A percentile compares a stretch with the other conserved stretches of the same genome.
These are phyloP conservation scores for Corythornis cristatus DNA, from an alignment of 2,113 vertebrate genomes.

Conservation along the genomic window DNA sequence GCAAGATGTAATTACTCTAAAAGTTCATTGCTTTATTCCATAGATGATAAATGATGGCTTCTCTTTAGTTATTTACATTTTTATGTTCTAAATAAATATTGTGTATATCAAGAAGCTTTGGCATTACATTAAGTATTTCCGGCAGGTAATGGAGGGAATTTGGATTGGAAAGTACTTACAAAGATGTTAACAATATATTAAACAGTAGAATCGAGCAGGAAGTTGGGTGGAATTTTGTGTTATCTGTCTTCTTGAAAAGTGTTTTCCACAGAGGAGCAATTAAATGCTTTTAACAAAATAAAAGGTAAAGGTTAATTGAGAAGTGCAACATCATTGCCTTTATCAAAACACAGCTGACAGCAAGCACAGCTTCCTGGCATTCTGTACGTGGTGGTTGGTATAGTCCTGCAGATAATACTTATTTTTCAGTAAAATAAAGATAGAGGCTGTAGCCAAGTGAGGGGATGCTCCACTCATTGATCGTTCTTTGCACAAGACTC, in stretches of 20 bases:
- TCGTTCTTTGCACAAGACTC: background rate
- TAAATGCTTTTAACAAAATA: background rate
- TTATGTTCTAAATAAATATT: background rate
- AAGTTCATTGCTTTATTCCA: background rate
- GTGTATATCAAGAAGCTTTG: background rate
- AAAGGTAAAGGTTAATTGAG: slow-evolving; percentile 3
- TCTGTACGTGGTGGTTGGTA: background rate
- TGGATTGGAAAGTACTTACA: background rate
- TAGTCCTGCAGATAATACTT: background rate
- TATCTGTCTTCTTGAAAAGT: background rate
- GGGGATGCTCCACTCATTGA: background rate
- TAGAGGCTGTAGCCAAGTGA: background rate
- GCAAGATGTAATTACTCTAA: background rate
- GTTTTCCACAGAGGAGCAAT: background rate
- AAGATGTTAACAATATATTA: background rate
- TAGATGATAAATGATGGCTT: background rate
- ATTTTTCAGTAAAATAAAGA: background rate
- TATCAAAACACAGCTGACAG: background rate
- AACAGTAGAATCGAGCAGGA: background rate
- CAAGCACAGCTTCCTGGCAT: background rate
- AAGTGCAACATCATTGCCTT: background rate
- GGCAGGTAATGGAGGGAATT: background rate
- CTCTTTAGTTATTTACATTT: background rate
- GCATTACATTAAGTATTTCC: background rate
- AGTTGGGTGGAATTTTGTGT: background rate